Evolutionary conservation across 2,888 invertebrate genomes (phyloP), one percentile per base, ranked within the genome.

Genomic region (Drymonia ruficornis): DNA sequence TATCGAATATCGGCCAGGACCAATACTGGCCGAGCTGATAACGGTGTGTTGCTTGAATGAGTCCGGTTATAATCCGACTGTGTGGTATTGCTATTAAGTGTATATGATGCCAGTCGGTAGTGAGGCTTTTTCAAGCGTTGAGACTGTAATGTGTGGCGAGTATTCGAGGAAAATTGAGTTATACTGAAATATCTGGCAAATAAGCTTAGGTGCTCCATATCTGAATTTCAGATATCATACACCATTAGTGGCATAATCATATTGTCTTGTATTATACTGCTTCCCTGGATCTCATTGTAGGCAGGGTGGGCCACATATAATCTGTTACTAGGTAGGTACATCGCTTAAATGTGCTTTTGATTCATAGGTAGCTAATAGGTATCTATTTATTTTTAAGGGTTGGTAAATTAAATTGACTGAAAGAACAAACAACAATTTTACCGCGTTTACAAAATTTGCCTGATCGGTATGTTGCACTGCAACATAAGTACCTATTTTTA

Each of bases 1-100:
- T 76, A 80, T 80, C 71, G 67, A 63, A 57, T 78, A 79, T 80
- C 63, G 72, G 50, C 52, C 61, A 67, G 50, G 63, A 60, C 76
- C 72, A 72, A 78, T 80, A 77, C 61, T 72, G 71, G 61, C 58
- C 60, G 65, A 29, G 36, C 62, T 43, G 38, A 45, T 28, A 42
- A 56, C 55, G 56, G 19, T 67, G 61, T 55, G 45, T 19, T 13
- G 28, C 59, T 51, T 69, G 52, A 54, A 52, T 44, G 34, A 43
- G 53, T 11, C 47, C 52, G 23, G 9, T 49, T 65, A 53, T 57
- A 55, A 64, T 44, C 51, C 66, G 68, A 52, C 63, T n/a, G 58
- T 53, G 19, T 69, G 4, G 13, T 53, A 64, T 59, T 53, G 62
- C 8, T 16, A 12, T 5, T 0, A 1, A 42, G 7, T 50, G 34